Evolutionary conservation across 2,113 vertebrate genomes (phyloP), one percentile per base, ranked within the genome.

Genomic region (Eulemur rufifrons): DNA sequence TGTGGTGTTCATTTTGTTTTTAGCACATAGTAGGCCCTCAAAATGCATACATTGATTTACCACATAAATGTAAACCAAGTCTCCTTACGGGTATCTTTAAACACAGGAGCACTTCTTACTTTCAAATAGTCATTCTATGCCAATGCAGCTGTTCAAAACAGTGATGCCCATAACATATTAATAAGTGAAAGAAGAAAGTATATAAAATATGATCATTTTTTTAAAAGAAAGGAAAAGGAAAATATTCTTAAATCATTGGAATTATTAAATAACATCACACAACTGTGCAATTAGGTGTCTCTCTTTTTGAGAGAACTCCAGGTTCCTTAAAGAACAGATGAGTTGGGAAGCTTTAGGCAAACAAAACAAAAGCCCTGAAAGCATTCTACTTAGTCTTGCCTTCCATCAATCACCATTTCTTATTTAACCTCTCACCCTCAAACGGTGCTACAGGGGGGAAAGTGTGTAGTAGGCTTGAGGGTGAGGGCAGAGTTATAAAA

Each of bases 341-440:
- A 96, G 34, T 73, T 86, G 85, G 74, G 29, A 91, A 80, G n/a
- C 78, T 88, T 61, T 66, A 91, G 73, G 50, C 37, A 95, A 97
- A 95, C 66, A 88, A 91, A 95, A 59, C 17, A 71, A 77, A 91
- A 80, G 10, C 54, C 89, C 86, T 95, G 74, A 89, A 94, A 86
- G 64, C 37, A 83, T 63, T 96, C 86, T 64, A 8, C 9, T 86
- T 69, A 71, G 25, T 11, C 61, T 93, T 71, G 54, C 39, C 61
- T 73, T 73, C 7, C 47, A 66, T 93, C 92, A 91, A 64, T 95
- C 68, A 91, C 61, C 39, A 54, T 88, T 93, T 89, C 86, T 93
- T 96, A 95, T 59, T 59, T 80, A 86, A 76, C 61, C 78, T 91
- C 81, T 93, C 42, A 29, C 87, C 61, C 45, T 80, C n/a, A 71